A percentile compares a stretch with the other conserved stretches of the same genome.
phyloP scores from a whole-genome alignment of 1,140 invertebrate species.

The Lordiphosa clarofinis region DNA sequence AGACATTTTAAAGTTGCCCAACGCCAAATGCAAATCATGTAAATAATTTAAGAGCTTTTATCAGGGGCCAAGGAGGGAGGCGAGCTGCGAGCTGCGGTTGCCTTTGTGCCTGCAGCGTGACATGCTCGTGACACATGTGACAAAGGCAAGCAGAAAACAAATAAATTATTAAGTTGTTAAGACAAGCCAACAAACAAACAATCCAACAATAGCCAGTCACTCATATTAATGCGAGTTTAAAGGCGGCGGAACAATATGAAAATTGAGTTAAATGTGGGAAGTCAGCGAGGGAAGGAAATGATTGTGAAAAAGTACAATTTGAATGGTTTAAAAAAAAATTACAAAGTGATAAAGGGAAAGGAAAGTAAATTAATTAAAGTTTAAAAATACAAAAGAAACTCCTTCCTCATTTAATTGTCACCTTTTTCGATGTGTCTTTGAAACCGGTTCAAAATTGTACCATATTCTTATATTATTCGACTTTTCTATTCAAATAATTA shows the following conservation, averaged over 20 bases:
- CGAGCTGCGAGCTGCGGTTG: conserved; percentile 7
- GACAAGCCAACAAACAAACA: conserved; percentile 18
- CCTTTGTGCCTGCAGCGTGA: conserved; percentile 23
- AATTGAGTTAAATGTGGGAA: conserved; percentile 9
- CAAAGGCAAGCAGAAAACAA: conserved; percentile 27
- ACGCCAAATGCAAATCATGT: conserved; percentile 66
- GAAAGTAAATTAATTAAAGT: no score
- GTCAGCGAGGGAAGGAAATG: conserved; percentile 6
- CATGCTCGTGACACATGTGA: conserved; percentile 56
- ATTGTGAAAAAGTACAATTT: conserved; percentile 1
- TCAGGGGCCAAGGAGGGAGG: neutral
- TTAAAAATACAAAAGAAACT: no score
- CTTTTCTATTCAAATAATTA: no score
- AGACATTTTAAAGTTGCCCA: conserved; percentile 59
- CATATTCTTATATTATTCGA: no score
- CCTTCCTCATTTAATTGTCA: no score
- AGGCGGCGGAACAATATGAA: conserved; percentile 32
- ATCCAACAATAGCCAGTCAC: conserved; percentile 48
- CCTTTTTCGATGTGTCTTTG: no score
- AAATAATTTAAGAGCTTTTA: conserved; percentile 60
- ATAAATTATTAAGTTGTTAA: conserved; percentile 75
- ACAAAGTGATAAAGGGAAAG: neutral
- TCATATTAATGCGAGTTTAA: conserved; percentile 54
- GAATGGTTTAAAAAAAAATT: neutral
- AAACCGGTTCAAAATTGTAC: no score